phyloP scores from a whole-genome alignment of 2,888 invertebrate genomes.

The Apeira syringaria region DNA sequence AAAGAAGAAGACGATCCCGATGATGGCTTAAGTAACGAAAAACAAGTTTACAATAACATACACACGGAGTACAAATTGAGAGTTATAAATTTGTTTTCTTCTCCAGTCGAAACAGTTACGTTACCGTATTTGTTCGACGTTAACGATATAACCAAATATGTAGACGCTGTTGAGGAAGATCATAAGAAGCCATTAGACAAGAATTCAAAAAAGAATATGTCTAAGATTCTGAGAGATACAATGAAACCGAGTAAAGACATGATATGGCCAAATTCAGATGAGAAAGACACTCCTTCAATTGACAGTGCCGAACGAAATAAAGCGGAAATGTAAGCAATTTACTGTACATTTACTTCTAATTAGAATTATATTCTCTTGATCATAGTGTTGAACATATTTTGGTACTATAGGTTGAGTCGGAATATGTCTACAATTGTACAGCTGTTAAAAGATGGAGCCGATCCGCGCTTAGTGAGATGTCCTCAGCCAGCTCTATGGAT shows the following conservation, averaged over 20 bases:
- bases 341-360: neutral
- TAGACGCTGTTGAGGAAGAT: conserved; percentile 46
- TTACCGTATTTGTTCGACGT: conserved; percentile 54
- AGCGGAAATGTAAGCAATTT: conserved; percentile 43
- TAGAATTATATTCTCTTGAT: no score
- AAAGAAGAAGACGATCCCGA: conserved; percentile 8
- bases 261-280: conserved; percentile 38
- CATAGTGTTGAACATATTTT: no score
- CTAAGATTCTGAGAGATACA: conserved; percentile 44
- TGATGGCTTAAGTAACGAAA: conserved; percentile 25
- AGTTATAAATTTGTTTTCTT: conserved; percentile 36
- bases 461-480: conserved; percentile 54
- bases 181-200: conserved; percentile 44
- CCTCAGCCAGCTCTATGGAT: conserved; percentile 62
- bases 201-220: conserved; percentile 38
- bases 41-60: conserved; percentile 21
- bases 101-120: conserved; percentile 22
- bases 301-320: conserved; percentile 41
- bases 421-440: conserved; percentile 54
- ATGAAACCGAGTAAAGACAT: conserved; percentile 50
- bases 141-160: conserved; percentile 51
- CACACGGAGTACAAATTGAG: conserved; percentile 2
- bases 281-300: conserved; percentile 41
- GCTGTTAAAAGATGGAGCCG: conserved; percentile 58
- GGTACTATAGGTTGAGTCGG: conserved; percentile 54